phyloP scores from a whole-genome alignment of 1,140 invertebrate species.

The Cardiocondyla obscurior region DNA sequence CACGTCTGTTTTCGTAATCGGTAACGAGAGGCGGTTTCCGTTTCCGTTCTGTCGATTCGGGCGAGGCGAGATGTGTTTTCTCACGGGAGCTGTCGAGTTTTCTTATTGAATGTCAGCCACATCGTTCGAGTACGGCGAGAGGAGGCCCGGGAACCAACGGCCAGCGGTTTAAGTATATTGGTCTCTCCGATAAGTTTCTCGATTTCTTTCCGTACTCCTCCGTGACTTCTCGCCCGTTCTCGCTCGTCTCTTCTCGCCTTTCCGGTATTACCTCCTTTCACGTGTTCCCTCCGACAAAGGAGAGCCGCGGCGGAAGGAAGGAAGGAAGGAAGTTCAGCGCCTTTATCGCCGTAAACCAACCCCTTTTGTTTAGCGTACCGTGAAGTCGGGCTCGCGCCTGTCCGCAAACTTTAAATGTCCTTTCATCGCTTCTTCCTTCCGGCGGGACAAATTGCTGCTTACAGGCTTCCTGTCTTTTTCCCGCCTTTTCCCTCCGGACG shows the following conservation, averaged over 20 bases:
- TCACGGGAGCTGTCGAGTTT: conserved; percentile 11
- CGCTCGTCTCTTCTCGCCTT: not conserved
- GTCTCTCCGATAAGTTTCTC: conserved; percentile 48
- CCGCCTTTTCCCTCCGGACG: conserved; percentile 29
- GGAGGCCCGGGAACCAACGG: not conserved
- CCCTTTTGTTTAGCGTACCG: conserved; percentile 51
- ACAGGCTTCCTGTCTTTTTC: conserved; percentile 33
- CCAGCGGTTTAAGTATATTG: conserved; percentile 42
- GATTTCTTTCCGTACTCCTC: conserved; percentile 29
- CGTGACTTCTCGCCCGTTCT: not conserved
- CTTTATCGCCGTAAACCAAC: conserved; percentile 41
- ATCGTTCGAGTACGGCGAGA: conserved; percentile 17
- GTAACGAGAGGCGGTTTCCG: not conserved
- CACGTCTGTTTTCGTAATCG: conserved; percentile 27
- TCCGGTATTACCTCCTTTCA: conserved; percentile 14
- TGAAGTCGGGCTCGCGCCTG: conserved; percentile 46
- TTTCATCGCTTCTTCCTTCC: conserved; percentile 53
- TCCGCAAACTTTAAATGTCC: conserved; percentile 57
- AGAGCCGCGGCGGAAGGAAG: not conserved
- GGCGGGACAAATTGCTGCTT: conserved; percentile 48
- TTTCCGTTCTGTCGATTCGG: not conserved
- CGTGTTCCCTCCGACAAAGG: not conserved
- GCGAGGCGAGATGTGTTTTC: not conserved
- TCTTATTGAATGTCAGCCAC: conserved; percentile 46
- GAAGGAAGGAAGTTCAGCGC: conserved; percentile 25